Base-by-base conservation (phyloP, 1,140 invertebrate genomes). In the Dendrolimus kikuchii region DNA sequence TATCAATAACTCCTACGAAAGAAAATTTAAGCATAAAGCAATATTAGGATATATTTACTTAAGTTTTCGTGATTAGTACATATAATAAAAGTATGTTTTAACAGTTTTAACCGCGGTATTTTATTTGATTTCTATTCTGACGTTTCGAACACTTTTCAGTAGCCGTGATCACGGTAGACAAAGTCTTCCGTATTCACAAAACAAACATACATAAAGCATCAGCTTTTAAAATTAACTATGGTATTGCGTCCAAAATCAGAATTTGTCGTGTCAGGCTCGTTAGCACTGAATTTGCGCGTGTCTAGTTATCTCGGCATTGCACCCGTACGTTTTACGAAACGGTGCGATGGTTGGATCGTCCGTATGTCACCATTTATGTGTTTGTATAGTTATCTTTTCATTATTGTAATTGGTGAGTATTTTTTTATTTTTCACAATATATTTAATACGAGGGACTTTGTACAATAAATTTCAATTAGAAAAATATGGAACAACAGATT, bases 281-380 rank as follows among this genome's bases (percentile, higher is more conserved):
- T 57, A 7, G 52, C 51, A n/a, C 4, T 64, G 4, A 37, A 44
- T 0, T 46, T 64, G 6, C 41, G 57, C 1, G 6, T 48, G 7
- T 64, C 61, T 8, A 40, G 54, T n/a, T 7, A 51, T 43, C 5
- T 46, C 6, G 61, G 61, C 5, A 43, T 55, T 5, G 54, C 57
- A n/a, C 61, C 57, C 6, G 39, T 64, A 37, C n/a, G 36, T 5
- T 38, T 55, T n/a, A 8, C 37, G 0, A 23, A 9, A 6, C 45
- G 9, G 9, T 23, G 5, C 7, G 23, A 41, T 40, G 44, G 47
- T 2, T 57, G 51, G 51, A 23, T 45, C 6, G 37, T 57, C 4
- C 38, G 47, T 4, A 2, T 48, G 6, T 61, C 55, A 6, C 38
- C 38, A 5, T 7, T 9, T n/a, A 7, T 44, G 37, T 40, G 46